A percentile compares a stretch with the other conserved stretches of the same genome.
These are phyloP conservation scores for Mobula birostris DNA, from an alignment of 2,113 vertebrate species.

Conservation along the genomic window DNA sequence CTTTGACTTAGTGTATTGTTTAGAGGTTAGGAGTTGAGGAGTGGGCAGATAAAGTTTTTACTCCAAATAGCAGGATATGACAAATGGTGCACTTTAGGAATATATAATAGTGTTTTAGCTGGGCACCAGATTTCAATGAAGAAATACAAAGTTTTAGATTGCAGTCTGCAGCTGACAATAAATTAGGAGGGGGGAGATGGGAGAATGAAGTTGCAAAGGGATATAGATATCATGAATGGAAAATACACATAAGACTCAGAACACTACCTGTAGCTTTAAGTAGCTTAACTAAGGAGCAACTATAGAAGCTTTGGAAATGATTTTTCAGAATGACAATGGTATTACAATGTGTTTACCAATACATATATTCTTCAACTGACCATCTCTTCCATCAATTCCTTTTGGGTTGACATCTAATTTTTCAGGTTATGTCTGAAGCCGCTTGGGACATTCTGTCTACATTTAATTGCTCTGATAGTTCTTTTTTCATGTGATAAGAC, in stretches of 20 bases:
- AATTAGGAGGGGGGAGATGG: too few relatives aligned
- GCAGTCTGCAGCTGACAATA: too few relatives aligned
- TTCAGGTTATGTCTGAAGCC: too few relatives aligned
- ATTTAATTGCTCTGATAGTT: too few relatives aligned
- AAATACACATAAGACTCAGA: too few relatives aligned
- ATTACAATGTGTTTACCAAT: not conserved
- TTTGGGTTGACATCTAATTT: not conserved
- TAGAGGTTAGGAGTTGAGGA: not conserved
- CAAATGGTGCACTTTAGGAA: not conserved
- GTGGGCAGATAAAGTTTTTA: not conserved
- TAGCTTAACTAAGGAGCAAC: not conserved
- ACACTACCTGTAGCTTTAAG: not conserved
- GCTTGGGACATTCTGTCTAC: too few relatives aligned
- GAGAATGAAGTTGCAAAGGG: not conserved
- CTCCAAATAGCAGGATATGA: not conserved
- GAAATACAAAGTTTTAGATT: not conserved
- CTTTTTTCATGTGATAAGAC: too few relatives aligned
- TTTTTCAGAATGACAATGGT: not conserved
- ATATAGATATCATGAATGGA: not conserved
- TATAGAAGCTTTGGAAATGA: not conserved
- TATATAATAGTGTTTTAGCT: not conserved
- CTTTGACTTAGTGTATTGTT: not conserved
- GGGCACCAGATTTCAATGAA: not conserved
- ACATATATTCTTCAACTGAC: too few relatives aligned
- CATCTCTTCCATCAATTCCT: not conserved